Conservation (phyloP, 2,113 vertebrate species). For the Aspiorhynchus laticeps region DNA sequence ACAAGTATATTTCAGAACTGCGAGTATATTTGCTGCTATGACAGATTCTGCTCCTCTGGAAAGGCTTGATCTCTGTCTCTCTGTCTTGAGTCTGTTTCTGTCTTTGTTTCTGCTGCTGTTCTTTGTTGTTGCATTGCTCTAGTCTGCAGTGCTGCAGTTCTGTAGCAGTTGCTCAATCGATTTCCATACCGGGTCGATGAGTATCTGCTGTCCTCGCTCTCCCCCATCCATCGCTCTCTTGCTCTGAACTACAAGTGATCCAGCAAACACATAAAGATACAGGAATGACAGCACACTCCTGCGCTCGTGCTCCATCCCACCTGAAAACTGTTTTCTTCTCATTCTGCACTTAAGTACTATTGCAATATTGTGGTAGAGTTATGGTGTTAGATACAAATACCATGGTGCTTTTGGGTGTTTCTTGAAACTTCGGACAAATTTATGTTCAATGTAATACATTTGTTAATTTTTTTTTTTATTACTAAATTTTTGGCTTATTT, state of each 20-base stretch:
- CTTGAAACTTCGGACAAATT: not conserved
- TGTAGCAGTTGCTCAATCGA: slow-evolving; percentile 42
- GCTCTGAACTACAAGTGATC: slow-evolving; percentile 54
- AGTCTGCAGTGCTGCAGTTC: slow-evolving; percentile 28
- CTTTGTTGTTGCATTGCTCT: slow-evolving; percentile 20
- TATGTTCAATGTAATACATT: no score
- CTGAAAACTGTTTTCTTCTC: not conserved
- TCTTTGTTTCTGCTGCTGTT: not conserved
- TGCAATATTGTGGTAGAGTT: not conserved
- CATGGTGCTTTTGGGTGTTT: not conserved
- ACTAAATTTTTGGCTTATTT: not conserved
- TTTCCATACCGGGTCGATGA: slow-evolving; percentile 54
- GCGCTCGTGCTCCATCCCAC: not conserved
- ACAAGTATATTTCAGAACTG: not conserved
- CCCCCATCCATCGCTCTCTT: slow-evolving; percentile 31
- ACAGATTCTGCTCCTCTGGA: not conserved
- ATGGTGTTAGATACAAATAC: not conserved
- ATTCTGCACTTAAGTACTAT: not conserved
- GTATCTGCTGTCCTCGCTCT: slow-evolving; percentile 36
- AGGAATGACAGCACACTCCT: not conserved
- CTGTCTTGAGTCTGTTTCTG: slow-evolving; percentile 15
- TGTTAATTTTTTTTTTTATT: no score
- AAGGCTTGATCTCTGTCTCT: slow-evolving; percentile 19
- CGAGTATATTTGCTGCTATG: not conserved
- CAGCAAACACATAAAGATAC: not conserved